Conservation (phyloP, 2,888 invertebrate species). For the Automeris io region DNA sequence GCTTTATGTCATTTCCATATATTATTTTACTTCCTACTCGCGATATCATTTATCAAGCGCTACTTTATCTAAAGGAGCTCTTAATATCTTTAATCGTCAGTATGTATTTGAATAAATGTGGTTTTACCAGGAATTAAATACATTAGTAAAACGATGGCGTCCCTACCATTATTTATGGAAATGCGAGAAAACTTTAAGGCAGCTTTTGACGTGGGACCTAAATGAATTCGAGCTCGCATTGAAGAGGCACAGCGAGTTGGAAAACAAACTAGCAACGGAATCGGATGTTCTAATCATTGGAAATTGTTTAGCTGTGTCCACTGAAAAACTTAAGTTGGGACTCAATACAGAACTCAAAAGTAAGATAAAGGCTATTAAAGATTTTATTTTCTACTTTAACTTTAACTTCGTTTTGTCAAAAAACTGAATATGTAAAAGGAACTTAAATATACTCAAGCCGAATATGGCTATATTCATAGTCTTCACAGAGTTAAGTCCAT, state of each 20-base stretch:
- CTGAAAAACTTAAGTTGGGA: conserved; percentile 90
- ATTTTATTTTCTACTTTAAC: no score
- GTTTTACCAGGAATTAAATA: conserved; percentile 82
- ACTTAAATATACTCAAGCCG: no score
- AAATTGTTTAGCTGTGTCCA: conserved; percentile 85
- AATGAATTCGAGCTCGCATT: conserved; percentile 86
- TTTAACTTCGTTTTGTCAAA: no score
- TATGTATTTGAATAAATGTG: conserved; percentile 17
- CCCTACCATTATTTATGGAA: conserved; percentile 93
- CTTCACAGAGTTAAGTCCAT: no score
- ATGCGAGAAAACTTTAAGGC: conserved; percentile 87
- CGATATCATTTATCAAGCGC: no score
- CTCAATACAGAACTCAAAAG: conserved; percentile 89
- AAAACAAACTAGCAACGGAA: conserved; percentile 83
- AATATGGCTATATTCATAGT: no score
- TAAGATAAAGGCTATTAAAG: no score
- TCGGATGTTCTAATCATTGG: conserved; percentile 84
- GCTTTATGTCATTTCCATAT: no score
- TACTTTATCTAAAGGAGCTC: no score
- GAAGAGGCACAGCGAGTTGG: conserved; percentile 86
- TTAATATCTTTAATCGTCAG: no score
- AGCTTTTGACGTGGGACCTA: conserved; percentile 83
- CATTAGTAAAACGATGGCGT: conserved; percentile 90
- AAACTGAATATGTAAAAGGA: no score
- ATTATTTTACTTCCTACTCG: no score